phyloP scores from a whole-genome alignment of 2,113 vertebrate genomes.

The Ageneiosus marmoratus region DNA sequence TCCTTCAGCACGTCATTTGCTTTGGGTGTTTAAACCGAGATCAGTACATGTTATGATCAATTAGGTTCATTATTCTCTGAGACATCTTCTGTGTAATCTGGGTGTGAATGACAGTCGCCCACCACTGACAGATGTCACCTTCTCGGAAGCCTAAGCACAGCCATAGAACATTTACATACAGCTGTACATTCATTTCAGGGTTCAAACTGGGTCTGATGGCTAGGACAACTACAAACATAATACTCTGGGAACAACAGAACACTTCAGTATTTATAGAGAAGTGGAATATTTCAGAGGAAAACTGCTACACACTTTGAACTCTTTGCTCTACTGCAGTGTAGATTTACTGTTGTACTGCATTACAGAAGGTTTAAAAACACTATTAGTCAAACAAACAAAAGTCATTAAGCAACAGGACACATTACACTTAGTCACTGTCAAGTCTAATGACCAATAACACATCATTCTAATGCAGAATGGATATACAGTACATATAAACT shows the following conservation, averaged over 20 bases:
- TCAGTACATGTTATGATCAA: neutral
- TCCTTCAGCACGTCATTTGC: neutral
- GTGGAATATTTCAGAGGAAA: neutral
- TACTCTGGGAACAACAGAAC: neutral
- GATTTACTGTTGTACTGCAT: neutral
- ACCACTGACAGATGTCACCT: neutral
- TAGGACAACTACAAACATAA: neutral
- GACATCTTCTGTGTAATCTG: neutral
- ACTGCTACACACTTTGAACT: neutral
- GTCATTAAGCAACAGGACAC: neutral
- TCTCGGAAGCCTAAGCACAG: neutral
- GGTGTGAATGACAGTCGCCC: neutral
- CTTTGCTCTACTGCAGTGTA: neutral
- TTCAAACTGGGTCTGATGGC: neutral
- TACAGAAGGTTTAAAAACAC: too few relatives aligned
- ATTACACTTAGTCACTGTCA: neutral
- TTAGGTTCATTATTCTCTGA: neutral
- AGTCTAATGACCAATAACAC: neutral
- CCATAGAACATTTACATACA: neutral
- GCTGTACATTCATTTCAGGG: neutral
- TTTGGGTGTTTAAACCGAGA: neutral
- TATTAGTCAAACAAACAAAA: too few relatives aligned
- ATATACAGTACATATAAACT: neutral
- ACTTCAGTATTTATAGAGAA: neutral
- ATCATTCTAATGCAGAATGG: neutral